These are phyloP conservation scores for Eumaeus atala DNA, from an alignment of 1,140 invertebrate species.

Conservation along the genomic window DNA sequence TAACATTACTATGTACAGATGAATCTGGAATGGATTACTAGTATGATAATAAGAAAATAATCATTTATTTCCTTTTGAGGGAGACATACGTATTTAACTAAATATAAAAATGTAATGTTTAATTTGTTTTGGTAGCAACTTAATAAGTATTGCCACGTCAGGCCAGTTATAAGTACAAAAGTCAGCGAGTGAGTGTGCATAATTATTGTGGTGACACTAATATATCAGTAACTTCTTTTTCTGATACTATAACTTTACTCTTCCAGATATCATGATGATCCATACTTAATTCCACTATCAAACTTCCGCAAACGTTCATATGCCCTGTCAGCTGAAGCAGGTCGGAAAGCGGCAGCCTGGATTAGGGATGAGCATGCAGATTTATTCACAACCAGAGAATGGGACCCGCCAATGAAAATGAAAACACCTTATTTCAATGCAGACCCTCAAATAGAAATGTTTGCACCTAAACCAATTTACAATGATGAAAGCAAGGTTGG, in stretches of 20 bases:
- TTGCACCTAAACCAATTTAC: slow-evolving; percentile 80
- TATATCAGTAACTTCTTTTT: too few relatives aligned
- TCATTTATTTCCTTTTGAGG: too few relatives aligned
- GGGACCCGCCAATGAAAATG: slow-evolving; percentile 78
- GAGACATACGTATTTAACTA: neutral
- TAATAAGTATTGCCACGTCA: too few relatives aligned
- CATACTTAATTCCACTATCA: slow-evolving; percentile 88
- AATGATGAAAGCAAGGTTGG: slow-evolving; percentile 79
- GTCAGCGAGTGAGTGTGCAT: too few relatives aligned
- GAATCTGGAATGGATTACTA: neutral
- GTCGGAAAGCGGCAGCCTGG: slow-evolving; percentile 90
- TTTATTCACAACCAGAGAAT: slow-evolving; percentile 81
- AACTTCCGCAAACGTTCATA: slow-evolving; percentile 82
- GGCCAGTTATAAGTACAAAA: too few relatives aligned
- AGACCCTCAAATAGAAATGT: slow-evolving; percentile 78
- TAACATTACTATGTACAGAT: too few relatives aligned
- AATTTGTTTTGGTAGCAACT: neutral
- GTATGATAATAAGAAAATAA: neutral
- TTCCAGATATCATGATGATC: slow-evolving; percentile 89
- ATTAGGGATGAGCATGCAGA: slow-evolving; percentile 84
- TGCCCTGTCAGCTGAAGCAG: slow-evolving; percentile 88
- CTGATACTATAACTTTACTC: neutral
- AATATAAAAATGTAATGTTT: neutral
- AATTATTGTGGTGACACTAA: too few relatives aligned
- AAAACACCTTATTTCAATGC: slow-evolving; percentile 73